These are phyloP conservation scores for Syrrhaptes paradoxus DNA, from an alignment of 2,113 vertebrate genomes.

Conservation along the genomic window DNA sequence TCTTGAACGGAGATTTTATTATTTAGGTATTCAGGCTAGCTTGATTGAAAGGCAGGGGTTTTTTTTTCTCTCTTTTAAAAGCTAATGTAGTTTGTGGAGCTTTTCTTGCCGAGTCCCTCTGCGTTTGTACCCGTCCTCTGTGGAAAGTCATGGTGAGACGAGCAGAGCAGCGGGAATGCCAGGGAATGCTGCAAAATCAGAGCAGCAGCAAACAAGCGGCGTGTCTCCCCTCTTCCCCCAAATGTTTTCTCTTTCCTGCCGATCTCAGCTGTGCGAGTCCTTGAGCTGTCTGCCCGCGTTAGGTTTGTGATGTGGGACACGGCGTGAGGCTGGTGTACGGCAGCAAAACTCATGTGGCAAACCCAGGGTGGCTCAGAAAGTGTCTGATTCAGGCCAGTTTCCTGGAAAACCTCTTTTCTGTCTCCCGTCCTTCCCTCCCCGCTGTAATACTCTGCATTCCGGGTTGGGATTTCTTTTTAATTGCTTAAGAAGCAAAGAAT, in stretches of 20 bases:
- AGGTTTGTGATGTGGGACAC: background rate
- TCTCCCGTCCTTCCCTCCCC: background rate
- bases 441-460: background rate
- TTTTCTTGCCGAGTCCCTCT: background rate
- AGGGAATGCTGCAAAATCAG: background rate
- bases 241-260: background rate
- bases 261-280: background rate
- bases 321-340: rapidly evolving
- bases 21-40: background rate
- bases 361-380: background rate
- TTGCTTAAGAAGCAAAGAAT: background rate
- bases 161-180: background rate
- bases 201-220: background rate
- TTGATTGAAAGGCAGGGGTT: background rate
- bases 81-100: constrained; percentile 4
- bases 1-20: constrained; percentile 24
- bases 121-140: background rate
- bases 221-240: background rate
- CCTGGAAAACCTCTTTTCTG: background rate
- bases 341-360: background rate
- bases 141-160: rapidly evolving
- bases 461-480: background rate
- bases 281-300: background rate
- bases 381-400: rapidly evolving
- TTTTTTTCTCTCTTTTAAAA: background rate